Percentiles rank a stretch among this genome's conserved stretches.
phyloP scores from a whole-genome alignment of 1,140 invertebrate genomes.

The Ips typographus region DNA sequence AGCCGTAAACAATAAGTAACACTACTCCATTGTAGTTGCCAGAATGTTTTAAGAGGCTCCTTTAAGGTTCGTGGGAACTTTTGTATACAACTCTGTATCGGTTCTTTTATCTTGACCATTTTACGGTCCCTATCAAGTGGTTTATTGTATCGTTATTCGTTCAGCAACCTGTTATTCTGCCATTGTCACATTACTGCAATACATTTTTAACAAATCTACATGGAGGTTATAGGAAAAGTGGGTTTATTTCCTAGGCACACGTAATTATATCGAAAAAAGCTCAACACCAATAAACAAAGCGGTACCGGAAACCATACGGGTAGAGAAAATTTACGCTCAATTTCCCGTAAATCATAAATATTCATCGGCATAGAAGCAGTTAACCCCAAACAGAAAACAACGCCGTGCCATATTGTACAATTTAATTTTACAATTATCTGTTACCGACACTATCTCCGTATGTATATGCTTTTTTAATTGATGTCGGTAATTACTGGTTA shows the following conservation, averaged over 20 bases:
- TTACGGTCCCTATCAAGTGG: slow-evolving; percentile 16
- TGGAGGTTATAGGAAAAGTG: neutral
- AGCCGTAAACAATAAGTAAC: slow-evolving; percentile 25
- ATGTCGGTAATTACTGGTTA: slow-evolving; percentile 32
- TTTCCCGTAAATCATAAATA: slow-evolving; percentile 36
- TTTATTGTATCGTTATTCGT: neutral
- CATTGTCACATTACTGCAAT: neutral
- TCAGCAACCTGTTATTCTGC: neutral
- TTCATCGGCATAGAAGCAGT: slow-evolving; percentile 34
- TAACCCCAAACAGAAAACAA: slow-evolving; percentile 26
- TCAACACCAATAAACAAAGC: neutral
- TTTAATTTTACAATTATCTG: slow-evolving; percentile 38
- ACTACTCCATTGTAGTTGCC: slow-evolving; percentile 11
- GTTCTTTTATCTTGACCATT: slow-evolving; percentile 25
- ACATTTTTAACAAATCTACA: neutral
- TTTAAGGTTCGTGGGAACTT: slow-evolving; percentile 12
- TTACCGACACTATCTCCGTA: slow-evolving; percentile 31
- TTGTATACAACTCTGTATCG: slow-evolving; percentile 10
- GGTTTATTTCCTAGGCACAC: neutral
- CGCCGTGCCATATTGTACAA: slow-evolving; percentile 38
- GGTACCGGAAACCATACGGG: slow-evolving; percentile 30
- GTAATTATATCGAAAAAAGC: neutral
- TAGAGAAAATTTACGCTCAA: slow-evolving; percentile 31
- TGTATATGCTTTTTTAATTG: slow-evolving; percentile 35
- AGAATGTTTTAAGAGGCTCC: slow-evolving; percentile 7